Base-by-base conservation (phyloP, 53 echinoderm and acorn worm genomes). In the Crossaster papposus region DNA sequence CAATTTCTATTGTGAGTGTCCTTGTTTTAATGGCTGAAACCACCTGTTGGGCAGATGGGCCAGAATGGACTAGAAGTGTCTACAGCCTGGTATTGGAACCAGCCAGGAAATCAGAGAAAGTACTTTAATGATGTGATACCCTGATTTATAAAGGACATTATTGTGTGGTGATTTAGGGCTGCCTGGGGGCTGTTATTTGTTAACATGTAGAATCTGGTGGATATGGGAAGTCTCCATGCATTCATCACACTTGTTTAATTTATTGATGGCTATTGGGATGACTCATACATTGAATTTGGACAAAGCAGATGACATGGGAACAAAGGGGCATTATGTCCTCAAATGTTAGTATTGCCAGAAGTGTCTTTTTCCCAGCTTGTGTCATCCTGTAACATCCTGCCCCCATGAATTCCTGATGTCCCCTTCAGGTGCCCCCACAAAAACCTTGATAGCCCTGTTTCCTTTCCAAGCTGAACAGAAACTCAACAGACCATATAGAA, bases 61-160 rank as follows among this genome's bases (percentile, higher is more conserved):
- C 14, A 11, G 31, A 52, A 51, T 44, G 73, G 83, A 30, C 50
- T 17, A 14, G 72, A 51, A 14, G 30, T 32, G 73, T 51, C 73
- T 29, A 15, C 51, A 28, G 71, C 54, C 78, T 17, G 14, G 31
- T 29, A 74, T 36, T 33, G 36, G 35, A 36, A 55, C 76, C 14
- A 26, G 87, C 75, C 58, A 76, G 87, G 63, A 72, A 87, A 72
- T 76, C 62, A 76, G 77, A 26, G 76, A 77, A 77, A 77, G 64
- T 55, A 72, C 52, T 75, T 87, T 87, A 30, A 87, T 77, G 87
- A 87, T 76, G 87, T 87, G 87, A 34, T 77, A 77, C 76, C 87
- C 31, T 87, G 77, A 87, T 87, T 87, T 87, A 87, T 87, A 54
- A 87, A 77, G 53, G 76, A 36, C 77, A 35, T 52, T n/a, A n/a